A percentile compares a stretch with the other conserved stretches of the same genome.
Conservation (phyloP, 2,113 vertebrate species). For the Menidia beryllina region DNA sequence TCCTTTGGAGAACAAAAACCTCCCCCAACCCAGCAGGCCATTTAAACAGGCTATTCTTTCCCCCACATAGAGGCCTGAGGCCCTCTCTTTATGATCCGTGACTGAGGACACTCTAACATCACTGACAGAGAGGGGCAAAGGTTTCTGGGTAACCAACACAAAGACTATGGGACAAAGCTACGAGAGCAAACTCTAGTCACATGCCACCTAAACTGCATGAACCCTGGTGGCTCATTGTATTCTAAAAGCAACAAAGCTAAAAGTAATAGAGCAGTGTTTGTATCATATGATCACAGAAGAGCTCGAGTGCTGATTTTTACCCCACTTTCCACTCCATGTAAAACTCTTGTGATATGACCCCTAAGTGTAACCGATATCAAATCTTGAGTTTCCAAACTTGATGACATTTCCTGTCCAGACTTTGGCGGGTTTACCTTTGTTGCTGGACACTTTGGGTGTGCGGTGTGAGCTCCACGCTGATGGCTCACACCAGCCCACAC, state of each 20-base stretch:
- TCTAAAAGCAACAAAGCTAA: conserved; percentile 33
- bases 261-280: not conserved
- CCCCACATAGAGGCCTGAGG: conserved; percentile 68
- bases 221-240: conserved; percentile 38
- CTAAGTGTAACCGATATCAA: not conserved
- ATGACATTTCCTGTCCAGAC: not conserved
- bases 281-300: not conserved
- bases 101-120: conserved; percentile 79
- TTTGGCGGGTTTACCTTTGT: conserved; percentile 85
- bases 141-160: conserved; percentile 81
- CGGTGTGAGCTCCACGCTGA: conserved; percentile 94
- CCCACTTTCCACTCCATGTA: not conserved
- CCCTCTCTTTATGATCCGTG: conserved; percentile 82
- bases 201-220: conserved; percentile 47
- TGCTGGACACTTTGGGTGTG: conserved; percentile 91
- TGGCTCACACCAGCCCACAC: conserved; percentile 92
- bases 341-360: not conserved
- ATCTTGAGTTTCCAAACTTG: not conserved
- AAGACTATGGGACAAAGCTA: conserved; percentile 78
- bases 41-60: conserved; percentile 76
- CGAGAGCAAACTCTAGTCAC: conserved; percentile 67
- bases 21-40: conserved; percentile 61
- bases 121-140: conserved; percentile 82
- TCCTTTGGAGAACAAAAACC: conserved; percentile 53
- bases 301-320: not conserved